A percentile compares a stretch with the other conserved stretches of the same genome.
These are phyloP conservation scores for Hystrix brachyura DNA, from an alignment of 2,113 vertebrate species.

Conservation along the genomic window DNA sequence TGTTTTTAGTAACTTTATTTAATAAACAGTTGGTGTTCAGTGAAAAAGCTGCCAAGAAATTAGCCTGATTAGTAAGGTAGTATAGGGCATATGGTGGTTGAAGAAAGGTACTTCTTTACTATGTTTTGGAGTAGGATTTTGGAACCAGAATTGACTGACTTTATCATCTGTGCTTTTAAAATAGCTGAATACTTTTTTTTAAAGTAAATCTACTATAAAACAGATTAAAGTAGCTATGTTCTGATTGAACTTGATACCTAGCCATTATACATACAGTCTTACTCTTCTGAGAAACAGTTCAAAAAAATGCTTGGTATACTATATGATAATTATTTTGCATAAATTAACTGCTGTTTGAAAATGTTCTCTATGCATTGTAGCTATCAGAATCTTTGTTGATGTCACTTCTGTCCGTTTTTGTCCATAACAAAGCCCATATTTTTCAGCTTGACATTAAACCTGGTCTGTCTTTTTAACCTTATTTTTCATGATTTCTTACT, in stretches of 20 bases:
- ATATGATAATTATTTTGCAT: constrained; percentile 20
- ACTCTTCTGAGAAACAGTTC: not conserved
- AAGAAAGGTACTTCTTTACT: not conserved
- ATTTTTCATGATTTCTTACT: constrained; percentile 48
- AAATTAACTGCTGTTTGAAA: constrained; percentile 13
- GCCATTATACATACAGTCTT: not conserved
- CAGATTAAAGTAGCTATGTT: not conserved
- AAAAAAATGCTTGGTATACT: not conserved
- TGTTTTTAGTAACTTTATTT: not conserved
- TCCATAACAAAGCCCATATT: not conserved
- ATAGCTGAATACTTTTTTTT: constrained; percentile 37
- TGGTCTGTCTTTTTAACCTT: constrained; percentile 40
- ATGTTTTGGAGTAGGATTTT: constrained; percentile 37
- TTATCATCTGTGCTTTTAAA: constrained; percentile 43
- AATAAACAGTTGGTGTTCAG: constrained; percentile 22
- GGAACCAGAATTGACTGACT: not conserved
- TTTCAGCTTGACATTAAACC: constrained; percentile 19
- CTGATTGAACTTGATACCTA: constrained; percentile 18
- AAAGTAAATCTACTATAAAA: constrained; percentile 38
- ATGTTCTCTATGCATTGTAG: not conserved
- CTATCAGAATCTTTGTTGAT: constrained; percentile 44
- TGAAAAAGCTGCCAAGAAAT: constrained; percentile 45
- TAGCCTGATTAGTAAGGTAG: not conserved
- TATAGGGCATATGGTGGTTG: not conserved
- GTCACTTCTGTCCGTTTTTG: not conserved